Conservation (phyloP, 2,113 vertebrate species). For the Piliocolobus tephrosceles region DNA sequence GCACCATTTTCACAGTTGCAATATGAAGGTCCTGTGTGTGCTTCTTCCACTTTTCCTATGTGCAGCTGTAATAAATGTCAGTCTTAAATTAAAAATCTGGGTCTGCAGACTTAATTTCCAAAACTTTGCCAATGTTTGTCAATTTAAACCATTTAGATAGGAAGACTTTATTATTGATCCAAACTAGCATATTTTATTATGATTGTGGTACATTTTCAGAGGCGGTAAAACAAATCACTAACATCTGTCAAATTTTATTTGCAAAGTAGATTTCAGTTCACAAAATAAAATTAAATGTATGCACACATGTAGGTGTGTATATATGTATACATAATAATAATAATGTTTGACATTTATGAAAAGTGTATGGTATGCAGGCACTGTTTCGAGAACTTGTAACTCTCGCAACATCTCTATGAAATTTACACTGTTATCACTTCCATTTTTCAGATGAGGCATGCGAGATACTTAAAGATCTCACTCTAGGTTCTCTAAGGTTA, state of each 20-base stretch:
- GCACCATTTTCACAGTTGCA: accelerated
- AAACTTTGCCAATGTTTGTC: background rate
- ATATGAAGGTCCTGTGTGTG: background rate
- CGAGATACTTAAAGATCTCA: background rate
- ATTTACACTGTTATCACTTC: background rate
- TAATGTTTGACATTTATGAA: background rate
- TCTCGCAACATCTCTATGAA: background rate
- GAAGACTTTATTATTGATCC: background rate
- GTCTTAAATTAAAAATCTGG: background rate
- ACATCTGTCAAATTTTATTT: background rate
- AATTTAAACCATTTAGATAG: background rate
- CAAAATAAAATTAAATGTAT: background rate
- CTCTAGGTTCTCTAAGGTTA: background rate
- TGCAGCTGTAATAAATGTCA: background rate
- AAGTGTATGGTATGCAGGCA: background rate
- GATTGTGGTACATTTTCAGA: background rate
- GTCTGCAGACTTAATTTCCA: background rate
- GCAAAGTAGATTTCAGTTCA: background rate
- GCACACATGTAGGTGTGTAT: too few relatives aligned
- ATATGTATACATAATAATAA: background rate
- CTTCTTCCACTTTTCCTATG: background rate
- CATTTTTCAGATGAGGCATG: background rate
- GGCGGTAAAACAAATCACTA: background rate
- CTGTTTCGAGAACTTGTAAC: background rate
- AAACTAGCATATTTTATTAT: background rate